A percentile compares a stretch with the other conserved stretches of the same genome.
Conservation (phyloP, 2,888 invertebrate genomes). For the Agriopis aurantiaria region DNA sequence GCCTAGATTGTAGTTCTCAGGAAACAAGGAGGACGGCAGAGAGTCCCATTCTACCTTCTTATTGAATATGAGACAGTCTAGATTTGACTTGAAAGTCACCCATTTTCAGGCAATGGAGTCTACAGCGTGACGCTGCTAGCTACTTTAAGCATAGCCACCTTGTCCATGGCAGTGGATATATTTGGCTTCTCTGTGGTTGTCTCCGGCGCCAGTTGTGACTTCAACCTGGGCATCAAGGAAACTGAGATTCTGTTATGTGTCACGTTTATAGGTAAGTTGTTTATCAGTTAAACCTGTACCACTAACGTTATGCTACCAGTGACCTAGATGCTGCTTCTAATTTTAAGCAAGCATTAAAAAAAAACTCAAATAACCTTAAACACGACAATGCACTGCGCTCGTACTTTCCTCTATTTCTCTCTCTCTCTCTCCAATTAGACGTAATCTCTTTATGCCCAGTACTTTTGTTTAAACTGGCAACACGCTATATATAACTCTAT, state of each 20-base stretch:
- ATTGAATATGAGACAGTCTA: neutral
- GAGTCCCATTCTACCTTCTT: too few relatives aligned
- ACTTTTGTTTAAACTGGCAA: too few relatives aligned
- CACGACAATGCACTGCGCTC: too few relatives aligned
- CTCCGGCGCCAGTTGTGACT: conserved; percentile 58
- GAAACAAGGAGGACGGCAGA: too few relatives aligned
- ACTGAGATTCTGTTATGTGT: conserved; percentile 88
- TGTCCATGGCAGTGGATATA: conserved; percentile 62
- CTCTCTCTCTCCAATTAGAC: too few relatives aligned
- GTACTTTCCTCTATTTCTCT: too few relatives aligned
- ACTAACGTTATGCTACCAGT: neutral
- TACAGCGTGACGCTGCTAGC: conserved; percentile 59
- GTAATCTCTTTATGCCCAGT: too few relatives aligned
- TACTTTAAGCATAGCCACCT: conserved; percentile 50
- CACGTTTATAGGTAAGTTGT: conserved; percentile 86
- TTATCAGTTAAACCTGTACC: neutral
- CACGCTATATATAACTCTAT: too few relatives aligned
- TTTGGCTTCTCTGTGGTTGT: conserved; percentile 66
- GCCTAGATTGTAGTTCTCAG: too few relatives aligned
- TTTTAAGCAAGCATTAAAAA: too few relatives aligned
- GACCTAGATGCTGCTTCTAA: too few relatives aligned
- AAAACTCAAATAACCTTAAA: too few relatives aligned
- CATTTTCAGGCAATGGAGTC: conserved; percentile 56
- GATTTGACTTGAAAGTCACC: neutral
- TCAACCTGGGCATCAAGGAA: conserved; percentile 73